phyloP scores from a whole-genome alignment of 1,140 invertebrate species.

The Telenomus remus region DNA sequence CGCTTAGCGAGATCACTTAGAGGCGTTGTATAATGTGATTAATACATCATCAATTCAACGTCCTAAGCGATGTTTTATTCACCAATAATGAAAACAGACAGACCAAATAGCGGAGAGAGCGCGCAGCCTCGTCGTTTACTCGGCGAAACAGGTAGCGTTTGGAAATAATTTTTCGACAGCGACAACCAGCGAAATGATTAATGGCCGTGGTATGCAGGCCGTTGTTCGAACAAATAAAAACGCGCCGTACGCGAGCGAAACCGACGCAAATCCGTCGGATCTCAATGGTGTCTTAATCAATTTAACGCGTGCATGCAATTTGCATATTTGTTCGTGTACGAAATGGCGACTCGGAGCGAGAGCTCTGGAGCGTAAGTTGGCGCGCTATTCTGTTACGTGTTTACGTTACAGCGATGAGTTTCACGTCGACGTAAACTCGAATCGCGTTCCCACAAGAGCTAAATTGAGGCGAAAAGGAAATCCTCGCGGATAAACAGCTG shows the following conservation, averaged over 20 bases:
- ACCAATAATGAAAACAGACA: constrained; percentile 30
- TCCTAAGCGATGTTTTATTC: constrained; percentile 23
- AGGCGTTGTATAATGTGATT: constrained; percentile 12
- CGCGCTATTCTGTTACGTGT: constrained; percentile 25
- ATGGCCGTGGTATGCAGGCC: not conserved
- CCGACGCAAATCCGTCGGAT: too few relatives aligned
- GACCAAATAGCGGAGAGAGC: constrained; percentile 5
- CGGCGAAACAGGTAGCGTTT: constrained; percentile 14
- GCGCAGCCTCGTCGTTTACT: constrained; percentile 2
- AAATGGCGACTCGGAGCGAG: constrained; percentile 9
- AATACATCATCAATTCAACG: constrained; percentile 27
- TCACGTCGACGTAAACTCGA: constrained; percentile 14
- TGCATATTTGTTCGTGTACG: constrained; percentile 9
- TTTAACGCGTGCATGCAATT: constrained; percentile 8
- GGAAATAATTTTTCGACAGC: constrained; percentile 8
- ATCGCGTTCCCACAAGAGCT: constrained; percentile 41
- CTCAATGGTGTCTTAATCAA: constrained; percentile 12
- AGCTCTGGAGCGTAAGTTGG: too few relatives aligned
- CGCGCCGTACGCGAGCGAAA: too few relatives aligned
- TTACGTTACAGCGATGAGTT: constrained; percentile 10
- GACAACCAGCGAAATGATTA: constrained; percentile 14
- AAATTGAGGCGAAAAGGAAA: constrained; percentile 42
- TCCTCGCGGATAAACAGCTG: constrained; percentile 41
- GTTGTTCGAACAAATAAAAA: too few relatives aligned
- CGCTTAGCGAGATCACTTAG: not conserved